Conservation (phyloP, 2,888 invertebrate genomes). For the Iphiclides podalirius region DNA sequence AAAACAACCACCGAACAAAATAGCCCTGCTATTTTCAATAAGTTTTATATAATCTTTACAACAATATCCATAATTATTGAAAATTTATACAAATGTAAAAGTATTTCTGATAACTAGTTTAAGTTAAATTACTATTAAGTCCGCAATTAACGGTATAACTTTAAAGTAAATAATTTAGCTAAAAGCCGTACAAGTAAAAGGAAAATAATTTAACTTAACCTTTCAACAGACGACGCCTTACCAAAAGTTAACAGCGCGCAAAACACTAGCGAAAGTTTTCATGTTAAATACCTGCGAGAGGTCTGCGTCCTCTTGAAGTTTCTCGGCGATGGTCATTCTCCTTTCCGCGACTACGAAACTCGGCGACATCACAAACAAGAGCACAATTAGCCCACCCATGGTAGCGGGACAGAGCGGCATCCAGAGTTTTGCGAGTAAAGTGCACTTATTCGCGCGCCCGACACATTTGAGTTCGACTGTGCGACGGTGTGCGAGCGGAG, state of each 20-base stretch:
- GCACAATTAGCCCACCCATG: constrained; percentile 63
- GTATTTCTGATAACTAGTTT: too few relatives aligned
- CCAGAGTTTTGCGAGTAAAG: constrained; percentile 45
- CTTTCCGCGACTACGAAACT: constrained; percentile 53
- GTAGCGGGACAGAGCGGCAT: constrained; percentile 44
- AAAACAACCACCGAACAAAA: too few relatives aligned
- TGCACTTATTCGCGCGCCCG: constrained; percentile 62
- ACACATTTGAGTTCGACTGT: too few relatives aligned
- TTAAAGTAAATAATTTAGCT: too few relatives aligned
- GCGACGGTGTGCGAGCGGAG: constrained; percentile 44
- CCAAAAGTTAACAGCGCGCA: constrained; percentile 16
- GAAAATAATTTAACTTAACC: constrained; percentile 19
- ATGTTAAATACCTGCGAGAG: constrained; percentile 81
- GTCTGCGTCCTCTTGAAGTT: constrained; percentile 82
- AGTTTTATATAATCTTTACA: too few relatives aligned
- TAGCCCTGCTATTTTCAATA: too few relatives aligned
- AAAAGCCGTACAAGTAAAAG: constrained; percentile 1
- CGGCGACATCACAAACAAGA: constrained; percentile 63
- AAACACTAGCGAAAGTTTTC: constrained; percentile 30
- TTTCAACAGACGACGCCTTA: constrained; percentile 5
- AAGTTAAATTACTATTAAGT: too few relatives aligned
- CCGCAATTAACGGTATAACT: too few relatives aligned
- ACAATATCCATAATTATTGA: too few relatives aligned
- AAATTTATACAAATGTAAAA: too few relatives aligned
- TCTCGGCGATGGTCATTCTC: constrained; percentile 80